Percentiles rank a stretch among this genome's conserved stretches.
These are phyloP conservation scores for Pycnomerus fuliginosus DNA, from an alignment of 2,888 invertebrate species.

Conservation along the genomic window DNA sequence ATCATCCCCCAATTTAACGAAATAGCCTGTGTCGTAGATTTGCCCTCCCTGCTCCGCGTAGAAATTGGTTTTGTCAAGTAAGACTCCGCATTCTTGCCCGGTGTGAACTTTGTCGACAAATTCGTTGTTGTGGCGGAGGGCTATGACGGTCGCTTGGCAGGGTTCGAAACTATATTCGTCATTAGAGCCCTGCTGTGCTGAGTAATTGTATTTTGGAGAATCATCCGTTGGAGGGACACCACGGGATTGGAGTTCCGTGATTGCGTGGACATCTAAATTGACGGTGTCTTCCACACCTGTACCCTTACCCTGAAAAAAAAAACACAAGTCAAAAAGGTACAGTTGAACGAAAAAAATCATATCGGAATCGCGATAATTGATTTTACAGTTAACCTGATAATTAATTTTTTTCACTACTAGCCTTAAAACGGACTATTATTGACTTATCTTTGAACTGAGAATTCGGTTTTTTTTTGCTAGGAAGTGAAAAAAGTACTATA, in stretches of 20 bases:
- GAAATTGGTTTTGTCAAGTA: constrained; percentile 90
- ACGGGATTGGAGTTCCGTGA: constrained; percentile 82
- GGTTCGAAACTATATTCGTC: constrained; percentile 75
- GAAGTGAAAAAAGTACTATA: too few relatives aligned
- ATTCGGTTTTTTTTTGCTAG: too few relatives aligned
- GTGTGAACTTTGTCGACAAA: constrained; percentile 82
- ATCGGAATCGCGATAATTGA: too few relatives aligned
- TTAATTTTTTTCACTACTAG: too few relatives aligned
- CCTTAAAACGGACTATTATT: too few relatives aligned
- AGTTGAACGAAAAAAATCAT: too few relatives aligned
- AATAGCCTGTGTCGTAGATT: constrained; percentile 92
- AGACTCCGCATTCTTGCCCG: constrained; percentile 88
- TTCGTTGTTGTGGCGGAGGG: constrained; percentile 72
- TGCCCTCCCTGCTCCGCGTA: constrained; percentile 99
- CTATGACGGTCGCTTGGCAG: constrained; percentile 77
- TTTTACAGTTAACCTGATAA: too few relatives aligned
- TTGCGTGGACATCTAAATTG: constrained; percentile 92
- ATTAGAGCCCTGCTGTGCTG: constrained; percentile 61
- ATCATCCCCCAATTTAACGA: constrained; percentile 80
- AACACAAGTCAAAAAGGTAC: too few relatives aligned
- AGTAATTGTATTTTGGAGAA: constrained; percentile 87
- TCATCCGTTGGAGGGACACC: constrained; percentile 85
- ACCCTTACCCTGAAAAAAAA: constrained; percentile 63
- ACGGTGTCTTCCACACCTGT: constrained; percentile 79
- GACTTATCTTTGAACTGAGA: too few relatives aligned